These are phyloP conservation scores for Bellardia bayeri DNA, from an alignment of 2,888 invertebrate species.

Conservation along the genomic window DNA sequence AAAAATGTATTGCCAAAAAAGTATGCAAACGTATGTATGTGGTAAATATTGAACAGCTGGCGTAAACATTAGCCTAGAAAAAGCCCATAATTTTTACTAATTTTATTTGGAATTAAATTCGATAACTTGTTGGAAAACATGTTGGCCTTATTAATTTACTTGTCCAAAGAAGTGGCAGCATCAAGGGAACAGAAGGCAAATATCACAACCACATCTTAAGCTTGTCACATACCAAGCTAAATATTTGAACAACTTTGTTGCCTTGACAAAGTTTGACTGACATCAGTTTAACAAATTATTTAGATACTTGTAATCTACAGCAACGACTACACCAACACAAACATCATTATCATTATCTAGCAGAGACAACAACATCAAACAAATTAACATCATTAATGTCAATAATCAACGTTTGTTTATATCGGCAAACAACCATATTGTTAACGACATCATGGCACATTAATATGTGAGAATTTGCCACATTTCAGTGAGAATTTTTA, in stretches of 20 bases:
- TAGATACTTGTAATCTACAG: constrained; percentile 75
- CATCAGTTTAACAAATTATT: constrained; percentile 74
- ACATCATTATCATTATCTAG: constrained; percentile 25
- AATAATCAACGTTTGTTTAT: constrained; percentile 13
- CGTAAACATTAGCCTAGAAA: constrained; percentile 35
- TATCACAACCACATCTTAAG: background rate
- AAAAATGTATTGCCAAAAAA: constrained; percentile 25
- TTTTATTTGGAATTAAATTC: constrained; percentile 40
- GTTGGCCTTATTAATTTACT: constrained; percentile 11
- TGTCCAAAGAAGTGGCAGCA: background rate
- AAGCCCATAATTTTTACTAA: background rate
- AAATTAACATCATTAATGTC: constrained; percentile 38
- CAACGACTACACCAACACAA: constrained; percentile 67
- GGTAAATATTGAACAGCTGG: constrained; percentile 29
- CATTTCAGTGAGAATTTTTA: constrained; percentile 45
- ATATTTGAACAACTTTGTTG: background rate
- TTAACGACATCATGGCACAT: constrained; percentile 36
- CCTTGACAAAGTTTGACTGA: constrained; percentile 8
- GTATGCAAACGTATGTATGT: background rate
- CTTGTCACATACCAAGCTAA: background rate
- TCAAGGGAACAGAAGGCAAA: background rate
- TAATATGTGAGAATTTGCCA: constrained; percentile 46
- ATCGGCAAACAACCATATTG: constrained; percentile 46
- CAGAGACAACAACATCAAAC: constrained; percentile 34
- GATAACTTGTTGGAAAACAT: constrained; percentile 38